Conservation (phyloP, 2,888 invertebrate species). For the Andrena bucephala region DNA sequence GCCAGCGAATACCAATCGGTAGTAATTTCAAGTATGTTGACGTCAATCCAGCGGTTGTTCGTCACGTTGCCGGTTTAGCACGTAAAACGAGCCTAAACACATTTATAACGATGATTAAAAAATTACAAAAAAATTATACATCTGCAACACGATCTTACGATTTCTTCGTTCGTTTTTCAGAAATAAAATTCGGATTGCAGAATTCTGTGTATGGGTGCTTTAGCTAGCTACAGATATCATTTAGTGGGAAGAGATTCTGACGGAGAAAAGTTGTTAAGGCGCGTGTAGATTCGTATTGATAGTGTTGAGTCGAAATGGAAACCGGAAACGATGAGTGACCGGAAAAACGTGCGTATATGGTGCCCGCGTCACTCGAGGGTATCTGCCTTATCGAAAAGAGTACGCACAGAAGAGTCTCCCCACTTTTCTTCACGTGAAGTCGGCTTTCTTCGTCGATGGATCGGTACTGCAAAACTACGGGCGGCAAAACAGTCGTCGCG, state of each 20-base stretch:
- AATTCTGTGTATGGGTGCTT: background rate
- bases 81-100: background rate
- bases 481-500: conserved; percentile 72
- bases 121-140: background rate
- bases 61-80: background rate
- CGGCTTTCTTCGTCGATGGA: conserved; percentile 71
- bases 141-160: background rate
- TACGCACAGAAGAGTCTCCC: conserved; percentile 57
- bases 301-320: conserved; percentile 12
- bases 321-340: conserved; percentile 57
- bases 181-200: background rate
- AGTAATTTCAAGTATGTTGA: conserved; percentile 47
- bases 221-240: background rate
- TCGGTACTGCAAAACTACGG: conserved; percentile 62
- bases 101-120: background rate
- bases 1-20: conserved; percentile 40
- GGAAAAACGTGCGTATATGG: conserved; percentile 52
- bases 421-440: conserved; percentile 61
- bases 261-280: background rate
- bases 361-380: conserved; percentile 49
- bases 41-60: conserved; percentile 31
- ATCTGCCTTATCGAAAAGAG: conserved; percentile 67
- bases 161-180: background rate
- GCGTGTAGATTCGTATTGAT: background rate
- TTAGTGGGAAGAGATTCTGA: background rate